Percentiles rank a stretch among this genome's conserved stretches.
These are phyloP conservation scores for Dicerorhinus sumatrensis DNA, from an alignment of 2,113 vertebrate genomes.

Conservation along the genomic window DNA sequence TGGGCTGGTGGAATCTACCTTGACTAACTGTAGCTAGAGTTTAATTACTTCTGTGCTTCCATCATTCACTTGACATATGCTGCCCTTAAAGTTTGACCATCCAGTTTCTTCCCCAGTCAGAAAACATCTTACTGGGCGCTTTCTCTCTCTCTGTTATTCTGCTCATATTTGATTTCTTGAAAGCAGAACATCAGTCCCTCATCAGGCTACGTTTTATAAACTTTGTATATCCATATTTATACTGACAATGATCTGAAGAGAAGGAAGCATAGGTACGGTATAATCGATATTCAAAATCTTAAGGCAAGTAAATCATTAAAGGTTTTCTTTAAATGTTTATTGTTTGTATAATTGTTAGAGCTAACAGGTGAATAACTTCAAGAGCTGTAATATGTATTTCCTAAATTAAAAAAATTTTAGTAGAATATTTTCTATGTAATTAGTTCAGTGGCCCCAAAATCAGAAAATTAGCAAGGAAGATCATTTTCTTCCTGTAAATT, in stretches of 20 bases:
- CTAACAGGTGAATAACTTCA: slow-evolving; percentile 37
- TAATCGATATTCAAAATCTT: not conserved
- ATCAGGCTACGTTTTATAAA: not conserved
- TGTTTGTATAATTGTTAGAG: slow-evolving; percentile 3
- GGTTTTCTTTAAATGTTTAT: slow-evolving; percentile 42
- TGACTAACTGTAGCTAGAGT: not conserved
- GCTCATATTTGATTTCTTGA: not conserved
- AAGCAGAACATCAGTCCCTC: not conserved
- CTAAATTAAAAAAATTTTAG: slow-evolving; percentile 32
- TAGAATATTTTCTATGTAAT: slow-evolving; percentile 14
- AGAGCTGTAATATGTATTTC: slow-evolving; percentile 29
- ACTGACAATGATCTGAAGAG: not conserved
- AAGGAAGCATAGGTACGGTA: not conserved
- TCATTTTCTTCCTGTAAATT: slow-evolving; percentile 50
- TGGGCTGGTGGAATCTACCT: not conserved
- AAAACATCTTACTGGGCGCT: not conserved
- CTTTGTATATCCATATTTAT: not conserved
- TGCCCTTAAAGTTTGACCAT: not conserved
- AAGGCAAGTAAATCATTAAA: slow-evolving; percentile 1
- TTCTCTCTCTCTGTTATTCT: not conserved
- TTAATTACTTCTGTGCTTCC: not conserved
- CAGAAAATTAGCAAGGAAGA: slow-evolving; percentile 31
- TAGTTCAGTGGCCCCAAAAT: not conserved
- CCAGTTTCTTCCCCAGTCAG: not conserved
- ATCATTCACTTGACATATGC: not conserved